phyloP scores from a whole-genome alignment of 2,888 invertebrate genomes.

The Epinotia brunnichana region DNA sequence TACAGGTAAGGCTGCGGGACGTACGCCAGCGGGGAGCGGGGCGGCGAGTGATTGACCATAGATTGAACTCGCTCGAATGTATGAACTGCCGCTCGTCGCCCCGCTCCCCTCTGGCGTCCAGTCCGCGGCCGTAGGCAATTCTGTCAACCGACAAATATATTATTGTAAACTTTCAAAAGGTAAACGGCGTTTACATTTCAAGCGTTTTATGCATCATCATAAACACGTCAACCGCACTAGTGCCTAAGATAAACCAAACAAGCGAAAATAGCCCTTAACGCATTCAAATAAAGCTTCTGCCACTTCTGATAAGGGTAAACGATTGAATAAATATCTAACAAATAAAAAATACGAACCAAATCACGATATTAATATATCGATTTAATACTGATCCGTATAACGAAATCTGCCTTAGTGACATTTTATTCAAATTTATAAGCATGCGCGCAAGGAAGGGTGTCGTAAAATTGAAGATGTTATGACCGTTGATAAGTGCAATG shows the following conservation, averaged over 20 bases:
- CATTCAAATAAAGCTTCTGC: slow-evolving; percentile 9
- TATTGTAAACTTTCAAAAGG: slow-evolving; percentile 24
- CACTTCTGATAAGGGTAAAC: slow-evolving; percentile 19
- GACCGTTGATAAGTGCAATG: slow-evolving; percentile 79
- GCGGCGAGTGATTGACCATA: too few species aligned
- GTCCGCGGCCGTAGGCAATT: not conserved
- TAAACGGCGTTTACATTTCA: slow-evolving; percentile 25
- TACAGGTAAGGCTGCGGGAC: too few species aligned
- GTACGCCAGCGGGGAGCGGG: too few species aligned
- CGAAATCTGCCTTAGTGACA: slow-evolving; percentile 77
- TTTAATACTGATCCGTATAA: slow-evolving; percentile 82
- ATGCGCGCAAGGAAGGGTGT: slow-evolving; percentile 71
- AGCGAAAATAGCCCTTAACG: slow-evolving; percentile 5
- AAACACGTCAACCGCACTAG: slow-evolving; percentile 30
- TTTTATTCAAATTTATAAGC: slow-evolving; percentile 78
- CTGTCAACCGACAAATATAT: slow-evolving; percentile 15
- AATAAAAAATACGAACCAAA: slow-evolving; percentile 74
- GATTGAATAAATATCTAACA: slow-evolving; percentile 68
- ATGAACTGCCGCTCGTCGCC: too few species aligned
- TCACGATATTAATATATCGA: slow-evolving; percentile 81
- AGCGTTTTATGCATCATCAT: slow-evolving; percentile 41
- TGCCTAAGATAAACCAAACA: slow-evolving; percentile 6
- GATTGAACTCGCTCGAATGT: too few species aligned
- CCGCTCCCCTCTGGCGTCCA: too few species aligned
- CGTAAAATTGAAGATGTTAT: slow-evolving; percentile 82